These are phyloP conservation scores for Drosophila asahinai DNA, from an alignment of 1,140 invertebrate genomes.

Conservation along the genomic window DNA sequence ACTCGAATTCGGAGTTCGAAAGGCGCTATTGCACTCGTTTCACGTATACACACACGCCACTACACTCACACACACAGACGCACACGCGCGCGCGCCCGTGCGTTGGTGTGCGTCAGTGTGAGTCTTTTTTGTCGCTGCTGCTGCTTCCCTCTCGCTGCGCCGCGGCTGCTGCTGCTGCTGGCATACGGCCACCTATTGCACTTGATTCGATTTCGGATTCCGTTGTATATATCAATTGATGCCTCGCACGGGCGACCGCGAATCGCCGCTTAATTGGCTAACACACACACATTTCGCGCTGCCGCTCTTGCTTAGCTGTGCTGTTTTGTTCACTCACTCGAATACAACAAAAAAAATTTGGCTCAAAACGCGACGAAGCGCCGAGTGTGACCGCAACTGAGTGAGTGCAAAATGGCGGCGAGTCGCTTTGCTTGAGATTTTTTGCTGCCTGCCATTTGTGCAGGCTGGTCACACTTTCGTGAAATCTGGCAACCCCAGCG, in stretches of 20 bases:
- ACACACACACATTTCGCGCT: constrained; percentile 20
- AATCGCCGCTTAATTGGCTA: constrained; percentile 19
- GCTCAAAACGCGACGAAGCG: constrained; percentile 36
- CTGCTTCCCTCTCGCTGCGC: constrained; percentile 6
- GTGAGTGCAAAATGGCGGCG: constrained; percentile 12
- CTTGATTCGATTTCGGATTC: constrained; percentile 1
- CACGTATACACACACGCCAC: constrained; percentile 53
- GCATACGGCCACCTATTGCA: constrained; percentile 37
- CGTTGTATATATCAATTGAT: constrained; percentile 1
- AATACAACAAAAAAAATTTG: constrained; percentile 33
- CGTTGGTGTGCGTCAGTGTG: constrained; percentile 42
- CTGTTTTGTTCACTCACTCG: constrained; percentile 25
- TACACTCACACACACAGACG: constrained; percentile 37
- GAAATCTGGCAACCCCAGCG: no score
- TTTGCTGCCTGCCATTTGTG: not conserved
- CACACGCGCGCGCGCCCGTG: constrained; percentile 33
- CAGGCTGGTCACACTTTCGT: not conserved
- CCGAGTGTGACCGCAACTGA: constrained; percentile 11
- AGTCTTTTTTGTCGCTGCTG: constrained; percentile 36
- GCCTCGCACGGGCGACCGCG: not conserved
- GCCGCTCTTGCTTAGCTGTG: constrained; percentile 4
- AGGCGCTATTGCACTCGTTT: constrained; percentile 31
- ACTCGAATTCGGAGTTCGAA: constrained; percentile 20
- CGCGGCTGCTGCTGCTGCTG: not conserved
- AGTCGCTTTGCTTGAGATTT: constrained; percentile 2